These are phyloP conservation scores for Cylindroiulus punctatus DNA, from an alignment of 2,888 invertebrate genomes.

Conservation along the genomic window DNA sequence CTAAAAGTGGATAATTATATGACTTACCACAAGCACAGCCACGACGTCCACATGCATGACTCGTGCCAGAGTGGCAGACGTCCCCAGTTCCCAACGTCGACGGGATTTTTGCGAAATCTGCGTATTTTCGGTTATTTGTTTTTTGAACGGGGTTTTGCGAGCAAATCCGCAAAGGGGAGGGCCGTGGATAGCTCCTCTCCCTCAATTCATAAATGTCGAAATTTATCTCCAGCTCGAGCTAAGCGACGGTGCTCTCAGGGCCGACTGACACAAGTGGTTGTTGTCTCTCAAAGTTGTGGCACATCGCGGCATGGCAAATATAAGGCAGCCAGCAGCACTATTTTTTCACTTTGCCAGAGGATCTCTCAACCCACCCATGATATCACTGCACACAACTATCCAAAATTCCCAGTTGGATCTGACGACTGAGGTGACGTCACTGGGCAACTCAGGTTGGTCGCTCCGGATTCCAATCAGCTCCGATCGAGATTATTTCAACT, in stretches of 20 bases:
- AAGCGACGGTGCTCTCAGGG: conserved; percentile 12
- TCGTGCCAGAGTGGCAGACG: conserved; percentile 54
- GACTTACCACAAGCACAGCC: conserved; percentile 56
- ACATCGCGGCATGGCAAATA: conserved; percentile 36
- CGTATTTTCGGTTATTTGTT: not conserved
- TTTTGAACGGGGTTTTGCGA: not conserved
- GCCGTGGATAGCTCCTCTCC: not conserved
- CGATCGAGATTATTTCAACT: not conserved
- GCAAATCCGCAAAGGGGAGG: not conserved
- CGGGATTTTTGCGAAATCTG: not conserved
- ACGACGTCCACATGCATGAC: conserved; percentile 56
- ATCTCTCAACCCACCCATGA: conserved; percentile 14
- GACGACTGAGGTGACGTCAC: not conserved
- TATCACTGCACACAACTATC: conserved; percentile 40
- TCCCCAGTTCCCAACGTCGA: conserved; percentile 46
- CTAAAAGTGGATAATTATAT: not conserved
- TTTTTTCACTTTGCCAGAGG: not conserved
- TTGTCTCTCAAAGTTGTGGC: not conserved
- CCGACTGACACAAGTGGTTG: conserved; percentile 8
- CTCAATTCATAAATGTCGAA: conserved; percentile 5
- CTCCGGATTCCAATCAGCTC: not conserved
- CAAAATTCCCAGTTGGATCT: not conserved
- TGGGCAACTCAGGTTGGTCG: not conserved
- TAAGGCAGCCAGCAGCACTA: not conserved
- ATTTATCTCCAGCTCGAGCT: not conserved